Evolutionary conservation across 2,113 vertebrate genomes (phyloP).

Genomic region (Otolemur garnettii): DNA sequence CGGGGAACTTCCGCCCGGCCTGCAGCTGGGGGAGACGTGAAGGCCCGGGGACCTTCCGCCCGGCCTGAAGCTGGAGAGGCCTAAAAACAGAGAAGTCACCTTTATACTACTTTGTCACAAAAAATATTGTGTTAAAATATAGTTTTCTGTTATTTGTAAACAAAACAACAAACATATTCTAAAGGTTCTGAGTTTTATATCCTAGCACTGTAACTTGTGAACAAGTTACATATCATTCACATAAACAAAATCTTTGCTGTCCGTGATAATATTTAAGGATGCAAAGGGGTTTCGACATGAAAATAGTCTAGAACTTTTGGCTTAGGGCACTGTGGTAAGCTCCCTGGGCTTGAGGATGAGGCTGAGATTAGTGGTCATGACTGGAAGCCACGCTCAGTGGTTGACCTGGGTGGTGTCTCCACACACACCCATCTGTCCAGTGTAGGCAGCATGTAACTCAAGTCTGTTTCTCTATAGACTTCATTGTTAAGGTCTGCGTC

Average conservation of each 20-base stretch:
- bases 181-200: background rate
- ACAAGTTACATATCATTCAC: background rate
- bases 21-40: too few species aligned
- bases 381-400: too few species aligned
- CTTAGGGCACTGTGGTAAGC: background rate
- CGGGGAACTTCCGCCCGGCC: background rate
- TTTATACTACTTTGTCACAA: background rate
- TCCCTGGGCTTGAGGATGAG: too few species aligned
- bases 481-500: too few species aligned
- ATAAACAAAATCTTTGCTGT: too few species aligned
- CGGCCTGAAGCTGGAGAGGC: background rate
- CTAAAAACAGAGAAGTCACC: accelerated
- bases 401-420: accelerated
- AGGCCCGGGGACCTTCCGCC: background rate
- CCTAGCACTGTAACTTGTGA: background rate
- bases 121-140: background rate
- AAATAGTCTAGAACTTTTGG: too few species aligned
- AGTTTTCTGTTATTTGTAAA: too few species aligned
- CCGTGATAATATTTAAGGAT: background rate
- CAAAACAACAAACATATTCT: background rate
- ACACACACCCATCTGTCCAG: too few species aligned
- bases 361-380: too few species aligned
- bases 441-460: accelerated
- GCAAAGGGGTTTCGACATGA: background rate
- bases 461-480: background rate